Conservation (phyloP, 2,888 invertebrate species). For the Melinaea marsaeus region DNA sequence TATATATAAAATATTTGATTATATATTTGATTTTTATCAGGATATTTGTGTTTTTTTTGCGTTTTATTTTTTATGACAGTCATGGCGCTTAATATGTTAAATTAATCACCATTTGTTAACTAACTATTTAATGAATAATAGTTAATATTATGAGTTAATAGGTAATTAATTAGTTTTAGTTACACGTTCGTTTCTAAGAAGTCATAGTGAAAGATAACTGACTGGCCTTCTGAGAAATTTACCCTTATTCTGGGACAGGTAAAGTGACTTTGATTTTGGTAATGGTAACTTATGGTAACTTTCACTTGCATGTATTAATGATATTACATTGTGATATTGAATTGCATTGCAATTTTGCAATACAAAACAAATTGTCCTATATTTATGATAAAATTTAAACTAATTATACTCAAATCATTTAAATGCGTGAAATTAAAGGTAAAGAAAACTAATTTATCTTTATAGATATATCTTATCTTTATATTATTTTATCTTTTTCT, state of each 20-base stretch:
- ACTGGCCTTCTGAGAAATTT: constrained; percentile 71
- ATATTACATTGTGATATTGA: too few relatives aligned
- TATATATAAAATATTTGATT: background rate
- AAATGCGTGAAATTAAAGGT: too few relatives aligned
- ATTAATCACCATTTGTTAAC: background rate
- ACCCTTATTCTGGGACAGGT: constrained; percentile 60
- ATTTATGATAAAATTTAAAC: too few relatives aligned
- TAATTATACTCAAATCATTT: too few relatives aligned
- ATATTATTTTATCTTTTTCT: background rate
- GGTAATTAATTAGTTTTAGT: constrained; percentile 49
- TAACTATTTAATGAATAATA: background rate
- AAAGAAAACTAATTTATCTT: too few relatives aligned
- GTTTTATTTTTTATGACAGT: too few relatives aligned
- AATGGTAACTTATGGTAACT: constrained; percentile 5
- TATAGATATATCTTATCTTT: background rate
- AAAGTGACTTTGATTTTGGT: constrained; percentile 26
- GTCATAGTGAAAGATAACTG: constrained; percentile 66
- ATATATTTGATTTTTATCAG: background rate
- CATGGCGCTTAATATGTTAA: background rate
- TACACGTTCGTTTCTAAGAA: constrained; percentile 57
- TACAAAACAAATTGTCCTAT: too few relatives aligned
- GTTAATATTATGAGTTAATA: constrained; percentile 20
- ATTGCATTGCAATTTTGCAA: too few relatives aligned
- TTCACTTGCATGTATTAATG: too few relatives aligned
- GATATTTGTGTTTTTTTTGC: too few relatives aligned